phyloP scores from a whole-genome alignment of 2,797 vertebrate genomes.

The Coregonus ussuriensis region DNA sequence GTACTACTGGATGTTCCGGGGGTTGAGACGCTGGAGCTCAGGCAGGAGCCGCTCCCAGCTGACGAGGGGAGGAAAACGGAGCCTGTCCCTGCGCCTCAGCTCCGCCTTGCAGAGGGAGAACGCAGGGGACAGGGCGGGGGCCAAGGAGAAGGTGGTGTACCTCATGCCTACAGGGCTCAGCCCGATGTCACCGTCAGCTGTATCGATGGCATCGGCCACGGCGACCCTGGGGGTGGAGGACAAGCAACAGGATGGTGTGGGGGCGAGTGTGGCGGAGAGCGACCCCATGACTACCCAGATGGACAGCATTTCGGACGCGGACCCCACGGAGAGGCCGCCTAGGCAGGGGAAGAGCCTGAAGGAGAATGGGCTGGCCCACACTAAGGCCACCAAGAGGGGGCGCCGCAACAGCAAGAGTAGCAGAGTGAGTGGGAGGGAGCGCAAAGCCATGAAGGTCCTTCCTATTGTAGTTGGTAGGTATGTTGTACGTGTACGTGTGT shows the following conservation, averaged over 20 bases:
- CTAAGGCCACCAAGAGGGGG: conserved; percentile 24
- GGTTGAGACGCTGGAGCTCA: conserved; percentile 70
- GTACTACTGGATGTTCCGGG: conserved; percentile 78
- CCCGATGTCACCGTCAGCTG: conserved; percentile 49
- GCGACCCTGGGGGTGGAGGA: conserved; percentile 20
- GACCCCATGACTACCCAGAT: conserved; percentile 65
- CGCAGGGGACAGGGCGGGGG: conserved; percentile 13
- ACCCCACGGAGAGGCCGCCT: conserved; percentile 47
- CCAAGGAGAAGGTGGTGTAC: conserved; percentile 53
- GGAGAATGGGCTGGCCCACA: conserved; percentile 55
- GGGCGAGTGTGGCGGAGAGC: conserved; percentile 38
- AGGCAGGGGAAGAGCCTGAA: conserved; percentile 26
- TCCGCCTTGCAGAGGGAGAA: conserved; percentile 50
- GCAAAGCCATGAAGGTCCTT: conserved; percentile 80
- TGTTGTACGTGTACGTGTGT: not conserved
- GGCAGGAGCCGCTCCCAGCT: conserved; percentile 56
- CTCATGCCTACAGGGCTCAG: conserved; percentile 48
- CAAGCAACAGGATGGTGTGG: not conserved
- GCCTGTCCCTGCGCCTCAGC: conserved; percentile 58
- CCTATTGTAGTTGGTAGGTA: conserved; percentile 75
- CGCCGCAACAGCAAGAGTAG: conserved; percentile 67
- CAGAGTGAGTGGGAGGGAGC: conserved; percentile 73
- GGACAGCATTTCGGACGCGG: conserved; percentile 69
- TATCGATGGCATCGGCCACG: conserved; percentile 21
- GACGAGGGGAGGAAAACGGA: conserved; percentile 19